phyloP scores from a whole-genome alignment of 2,113 vertebrate genomes.

The Pachycephala philippinensis region DNA sequence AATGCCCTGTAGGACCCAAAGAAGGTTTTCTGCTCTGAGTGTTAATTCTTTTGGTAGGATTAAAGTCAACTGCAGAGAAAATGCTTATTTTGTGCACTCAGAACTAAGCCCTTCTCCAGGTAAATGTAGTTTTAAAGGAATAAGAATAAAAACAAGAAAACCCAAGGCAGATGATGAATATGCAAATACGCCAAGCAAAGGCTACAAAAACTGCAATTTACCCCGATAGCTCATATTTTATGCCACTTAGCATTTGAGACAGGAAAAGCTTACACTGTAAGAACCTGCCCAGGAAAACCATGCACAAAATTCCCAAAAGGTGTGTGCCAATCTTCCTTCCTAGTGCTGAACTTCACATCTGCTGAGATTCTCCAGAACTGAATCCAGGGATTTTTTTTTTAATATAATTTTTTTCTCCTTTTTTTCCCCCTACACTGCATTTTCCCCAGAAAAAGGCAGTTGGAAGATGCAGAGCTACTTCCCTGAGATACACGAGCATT shows the following conservation, averaged over 20 bases:
- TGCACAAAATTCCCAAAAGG: neutral
- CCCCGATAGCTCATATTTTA: neutral
- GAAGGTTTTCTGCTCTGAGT: conserved; percentile 55
- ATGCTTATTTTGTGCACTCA: neutral
- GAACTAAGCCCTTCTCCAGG: conserved; percentile 38
- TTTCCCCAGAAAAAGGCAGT: neutral
- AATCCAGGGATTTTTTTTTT: neutral
- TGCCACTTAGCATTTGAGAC: neutral
- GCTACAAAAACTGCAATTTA: neutral
- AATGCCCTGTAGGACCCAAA: conserved; percentile 80
- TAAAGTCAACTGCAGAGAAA: conserved; percentile 39
- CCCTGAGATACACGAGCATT: neutral
- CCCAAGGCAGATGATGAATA: conserved; percentile 24
- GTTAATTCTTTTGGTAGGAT: conserved; percentile 41
- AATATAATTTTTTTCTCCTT: rapidly evolving
- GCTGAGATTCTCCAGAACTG: neutral
- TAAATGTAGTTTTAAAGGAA: neutral
- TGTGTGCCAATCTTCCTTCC: neutral
- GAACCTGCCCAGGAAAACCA: conserved; percentile 9
- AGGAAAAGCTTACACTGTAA: neutral
- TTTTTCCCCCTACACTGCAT: rapidly evolving
- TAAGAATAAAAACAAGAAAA: neutral
- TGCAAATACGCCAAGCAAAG: neutral
- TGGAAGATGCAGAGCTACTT: neutral
- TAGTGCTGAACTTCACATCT: neutral